Conservation (phyloP, 2,113 vertebrate species). For the Lophura nycthemera region DNA sequence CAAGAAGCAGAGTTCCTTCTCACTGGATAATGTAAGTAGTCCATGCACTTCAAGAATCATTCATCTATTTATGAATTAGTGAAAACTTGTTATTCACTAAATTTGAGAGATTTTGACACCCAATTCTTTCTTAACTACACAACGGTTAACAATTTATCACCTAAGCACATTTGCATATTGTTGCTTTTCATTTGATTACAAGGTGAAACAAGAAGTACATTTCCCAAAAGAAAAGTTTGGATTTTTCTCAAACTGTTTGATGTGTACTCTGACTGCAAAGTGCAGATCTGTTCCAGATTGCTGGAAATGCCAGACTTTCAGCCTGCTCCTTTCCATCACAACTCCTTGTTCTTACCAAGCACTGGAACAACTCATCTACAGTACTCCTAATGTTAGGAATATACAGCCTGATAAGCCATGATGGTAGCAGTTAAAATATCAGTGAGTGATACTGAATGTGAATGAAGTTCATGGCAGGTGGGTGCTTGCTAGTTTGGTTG, state of each 20-base stretch:
- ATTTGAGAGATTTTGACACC: neutral
- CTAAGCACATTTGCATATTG: neutral
- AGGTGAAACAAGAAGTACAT: neutral
- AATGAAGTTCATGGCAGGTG: neutral
- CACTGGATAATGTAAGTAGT: neutral
- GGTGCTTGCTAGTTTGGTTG: neutral
- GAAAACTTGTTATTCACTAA: neutral
- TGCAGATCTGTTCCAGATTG: neutral
- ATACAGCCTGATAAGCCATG: neutral
- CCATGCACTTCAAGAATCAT: neutral
- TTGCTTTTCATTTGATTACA: neutral
- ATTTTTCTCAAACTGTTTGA: neutral
- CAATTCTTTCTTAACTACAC: neutral
- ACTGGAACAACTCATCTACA: neutral
- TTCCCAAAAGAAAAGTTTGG: neutral
- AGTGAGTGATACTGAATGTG: too few relatives aligned
- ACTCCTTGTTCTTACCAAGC: neutral
- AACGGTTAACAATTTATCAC: neutral
- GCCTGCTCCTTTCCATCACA: neutral
- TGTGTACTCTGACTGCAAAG: neutral
- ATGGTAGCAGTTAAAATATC: neutral
- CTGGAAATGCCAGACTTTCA: neutral
- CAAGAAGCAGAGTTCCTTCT: neutral
- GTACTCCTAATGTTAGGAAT: neutral
- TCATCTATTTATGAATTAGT: conserved; percentile 17